These are phyloP conservation scores for Limnephilus marmoratus DNA, from an alignment of 2,888 invertebrate species.

Conservation along the genomic window DNA sequence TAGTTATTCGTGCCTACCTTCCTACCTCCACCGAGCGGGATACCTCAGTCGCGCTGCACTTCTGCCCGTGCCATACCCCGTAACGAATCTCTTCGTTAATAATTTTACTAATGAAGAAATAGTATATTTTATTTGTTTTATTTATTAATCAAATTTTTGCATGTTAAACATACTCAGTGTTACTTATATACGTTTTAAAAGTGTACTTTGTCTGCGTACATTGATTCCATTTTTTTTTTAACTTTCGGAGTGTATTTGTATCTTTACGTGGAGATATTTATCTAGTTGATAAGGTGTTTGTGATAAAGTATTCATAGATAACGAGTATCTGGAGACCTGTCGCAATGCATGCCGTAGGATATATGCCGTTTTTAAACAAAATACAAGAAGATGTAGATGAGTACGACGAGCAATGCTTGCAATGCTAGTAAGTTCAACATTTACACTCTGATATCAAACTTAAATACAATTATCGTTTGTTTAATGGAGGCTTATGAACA, in stretches of 20 bases:
- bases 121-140: slow-evolving; percentile 40
- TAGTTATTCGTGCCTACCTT: slow-evolving; percentile 12
- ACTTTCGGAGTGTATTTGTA: slow-evolving; percentile 41
- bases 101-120: slow-evolving; percentile 39
- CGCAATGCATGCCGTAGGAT: slow-evolving; percentile 62
- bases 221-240: slow-evolving; percentile 23
- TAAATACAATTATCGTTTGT: not conserved
- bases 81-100: slow-evolving; percentile 40
- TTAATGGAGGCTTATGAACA: not conserved
- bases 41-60: slow-evolving; percentile 36
- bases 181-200: slow-evolving; percentile 24
- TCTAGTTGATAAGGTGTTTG: slow-evolving; percentile 41
- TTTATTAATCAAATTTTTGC: slow-evolving; percentile 46
- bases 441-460: slow-evolving; percentile 4
- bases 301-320: slow-evolving; percentile 52
- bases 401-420: slow-evolving; percentile 58
- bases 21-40: not conserved
- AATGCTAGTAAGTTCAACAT: slow-evolving; percentile 61
- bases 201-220: slow-evolving; percentile 15
- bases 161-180: slow-evolving; percentile 48
- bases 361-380: slow-evolving; percentile 61
- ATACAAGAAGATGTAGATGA: slow-evolving; percentile 61
- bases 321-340: slow-evolving; percentile 48
- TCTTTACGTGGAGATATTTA: slow-evolving; percentile 49
- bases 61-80: slow-evolving; percentile 4